Percentiles rank a stretch among this genome's conserved stretches.
Evolutionary conservation across 2,888 invertebrate species (phyloP).

Genomic region (Cetonia aurata): DNA sequence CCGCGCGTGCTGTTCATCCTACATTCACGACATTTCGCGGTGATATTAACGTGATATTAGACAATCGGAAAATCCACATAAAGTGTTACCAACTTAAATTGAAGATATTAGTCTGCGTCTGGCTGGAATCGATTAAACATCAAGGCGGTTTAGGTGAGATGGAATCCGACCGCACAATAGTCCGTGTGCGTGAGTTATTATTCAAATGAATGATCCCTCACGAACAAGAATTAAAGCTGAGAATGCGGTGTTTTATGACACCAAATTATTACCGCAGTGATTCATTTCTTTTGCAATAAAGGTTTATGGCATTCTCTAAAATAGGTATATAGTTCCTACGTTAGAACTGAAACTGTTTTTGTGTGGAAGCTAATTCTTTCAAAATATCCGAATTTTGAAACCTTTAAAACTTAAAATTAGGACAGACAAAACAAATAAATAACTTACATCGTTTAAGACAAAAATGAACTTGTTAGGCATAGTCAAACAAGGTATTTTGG

Average conservation of each 20-base stretch:
- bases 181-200: constrained; percentile 32
- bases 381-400: too few relatives aligned
- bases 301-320: neutral
- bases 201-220: constrained; percentile 34
- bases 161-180: constrained; percentile 38
- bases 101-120: constrained; percentile 36
- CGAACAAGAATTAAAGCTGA: constrained; percentile 34
- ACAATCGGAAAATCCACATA: constrained; percentile 40
- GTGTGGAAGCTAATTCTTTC: too few relatives aligned
- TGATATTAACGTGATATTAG: constrained; percentile 15
- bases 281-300: constrained; percentile 29
- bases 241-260: constrained; percentile 26
- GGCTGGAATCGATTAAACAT: constrained; percentile 36
- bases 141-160: constrained; percentile 34
- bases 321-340: neutral
- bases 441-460: too few relatives aligned
- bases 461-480: too few relatives aligned
- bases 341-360: neutral
- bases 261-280: constrained; percentile 33
- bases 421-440: too few relatives aligned
- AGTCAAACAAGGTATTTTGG: too few relatives aligned
- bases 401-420: too few relatives aligned
- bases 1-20: neutral
- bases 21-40: constrained; percentile 16
- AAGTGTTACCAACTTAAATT: constrained; percentile 35